phyloP scores from a whole-genome alignment of 92 coral and sea anemone genomes.

The Metridium senile region DNA sequence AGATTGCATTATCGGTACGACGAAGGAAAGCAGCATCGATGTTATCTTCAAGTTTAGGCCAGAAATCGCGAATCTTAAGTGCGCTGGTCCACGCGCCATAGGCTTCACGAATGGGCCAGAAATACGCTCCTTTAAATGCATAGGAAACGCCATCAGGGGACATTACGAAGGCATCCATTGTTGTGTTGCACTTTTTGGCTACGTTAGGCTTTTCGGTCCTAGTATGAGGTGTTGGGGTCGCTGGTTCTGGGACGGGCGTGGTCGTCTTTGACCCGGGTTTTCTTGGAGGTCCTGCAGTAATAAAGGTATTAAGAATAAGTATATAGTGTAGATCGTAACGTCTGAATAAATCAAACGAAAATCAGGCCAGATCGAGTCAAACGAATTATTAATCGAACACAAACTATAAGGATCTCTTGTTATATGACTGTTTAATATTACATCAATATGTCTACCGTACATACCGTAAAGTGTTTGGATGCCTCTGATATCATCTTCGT shows the following conservation, averaged over 20 bases:
- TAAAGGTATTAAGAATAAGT: no score
- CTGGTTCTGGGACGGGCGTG: conserved; percentile 25
- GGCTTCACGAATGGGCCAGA: conserved; percentile 79
- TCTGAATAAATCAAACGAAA: no score
- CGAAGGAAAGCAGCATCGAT: conserved; percentile 86
- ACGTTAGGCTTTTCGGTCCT: conserved; percentile 42
- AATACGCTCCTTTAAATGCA: conserved; percentile 80
- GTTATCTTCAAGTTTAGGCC: conserved; percentile 76
- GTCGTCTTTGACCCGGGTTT: conserved; percentile 6
- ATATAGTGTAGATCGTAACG: no score
- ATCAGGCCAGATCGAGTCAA: no score
- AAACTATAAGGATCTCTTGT: no score
- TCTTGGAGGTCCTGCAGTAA: not conserved
- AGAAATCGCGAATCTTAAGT: conserved; percentile 63
- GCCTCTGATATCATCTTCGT: conserved; percentile 81
- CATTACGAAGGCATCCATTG: conserved; percentile 74
- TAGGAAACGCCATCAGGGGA: conserved; percentile 66
- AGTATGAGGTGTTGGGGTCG: conserved; percentile 37
- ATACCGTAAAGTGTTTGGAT: conserved; percentile 83
- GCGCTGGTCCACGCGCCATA: conserved; percentile 68
- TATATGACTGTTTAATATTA: no score
- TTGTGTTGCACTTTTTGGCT: conserved; percentile 51
- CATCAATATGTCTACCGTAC: no score
- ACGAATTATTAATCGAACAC: no score
- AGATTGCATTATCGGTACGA: conserved; percentile 60